phyloP scores from a whole-genome alignment of 2,888 invertebrate genomes.

The Sphaerophoria taeniata region DNA sequence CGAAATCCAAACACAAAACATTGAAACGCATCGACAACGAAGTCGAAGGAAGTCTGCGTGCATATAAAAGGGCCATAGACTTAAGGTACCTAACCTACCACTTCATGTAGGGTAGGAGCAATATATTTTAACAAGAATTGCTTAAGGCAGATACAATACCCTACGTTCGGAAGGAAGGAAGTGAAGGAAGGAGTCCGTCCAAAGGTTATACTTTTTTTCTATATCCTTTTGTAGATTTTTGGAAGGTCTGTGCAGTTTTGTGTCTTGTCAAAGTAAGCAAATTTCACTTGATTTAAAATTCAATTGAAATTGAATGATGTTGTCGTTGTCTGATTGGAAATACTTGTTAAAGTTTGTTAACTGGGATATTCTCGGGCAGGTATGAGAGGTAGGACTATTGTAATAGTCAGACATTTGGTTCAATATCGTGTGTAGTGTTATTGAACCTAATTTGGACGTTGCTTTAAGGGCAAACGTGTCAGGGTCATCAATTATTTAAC shows the following conservation, averaged over 20 bases:
- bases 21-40: constrained; percentile 49
- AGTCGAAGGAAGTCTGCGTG: constrained; percentile 37
- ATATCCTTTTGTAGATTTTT: not conserved
- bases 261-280: constrained; percentile 63
- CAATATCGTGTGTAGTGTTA: constrained; percentile 27
- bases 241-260: not conserved
- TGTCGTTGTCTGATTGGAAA: constrained; percentile 68
- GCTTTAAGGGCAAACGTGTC: not conserved
- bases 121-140: constrained; percentile 15
- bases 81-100: not conserved
- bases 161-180: not conserved
- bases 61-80: not conserved
- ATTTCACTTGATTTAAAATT: constrained; percentile 70
- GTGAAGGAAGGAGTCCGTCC: not conserved
- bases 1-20: constrained; percentile 23
- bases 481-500: not conserved
- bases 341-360: constrained; percentile 26
- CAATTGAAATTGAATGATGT: constrained; percentile 72
- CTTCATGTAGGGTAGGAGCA: too few species aligned
- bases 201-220: not conserved
- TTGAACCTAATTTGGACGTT: not conserved
- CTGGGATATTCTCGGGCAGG: not conserved
- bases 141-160: constrained; percentile 4
- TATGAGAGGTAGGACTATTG: constrained; percentile 20
- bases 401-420: constrained; percentile 10